Evolutionary conservation across 2,113 vertebrate species (phyloP), one percentile per base, ranked within the genome.

Genomic region (Brachirus orientalis): DNA sequence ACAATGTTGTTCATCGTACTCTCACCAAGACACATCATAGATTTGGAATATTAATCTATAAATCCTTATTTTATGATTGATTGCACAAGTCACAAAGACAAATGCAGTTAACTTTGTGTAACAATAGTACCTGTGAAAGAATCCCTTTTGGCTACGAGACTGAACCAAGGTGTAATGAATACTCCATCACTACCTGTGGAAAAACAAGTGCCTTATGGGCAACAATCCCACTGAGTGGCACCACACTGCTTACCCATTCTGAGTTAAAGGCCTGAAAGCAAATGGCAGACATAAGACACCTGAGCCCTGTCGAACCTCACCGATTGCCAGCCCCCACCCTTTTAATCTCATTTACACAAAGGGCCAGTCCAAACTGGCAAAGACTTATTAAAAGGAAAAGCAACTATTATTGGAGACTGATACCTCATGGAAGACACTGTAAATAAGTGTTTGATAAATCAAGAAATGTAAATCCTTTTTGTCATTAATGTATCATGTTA

Each of bases 221-320:
- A 48, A 52, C 58, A 65, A 28, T 71, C 74, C 74, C 63, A 56
- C 77, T 59, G 69, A 64, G 79, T 73, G 77, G 82, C 51, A 73
- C 75, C 86, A 85, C 73, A 68, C 82, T 74, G 86, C 56, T 88
- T 17, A 58, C 75, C n/a, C 68, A 77, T 89, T 83, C 77, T 60
- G 66, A 83, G 65, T 79, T 83, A 90, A 90, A 86, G 84, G 71
- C 64, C 72, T 85, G 80, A 65, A 85, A 88, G 84, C 77, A 79
- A 79, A 85, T 56, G 70, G 77, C 72, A 82, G 81, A 78, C 86
- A 75, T 78, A 37, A 53, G 74, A 86, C 91, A 89, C 83, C 87
- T 90, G 91, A 85, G 82, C 65, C 72, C 8, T 1, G 22, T 77
- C 58, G 12, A 60, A 72, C 69, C 72, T 72, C 51, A 73, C 73